Conservation (phyloP, 2,888 invertebrate species). For the Phengaris alcon region DNA sequence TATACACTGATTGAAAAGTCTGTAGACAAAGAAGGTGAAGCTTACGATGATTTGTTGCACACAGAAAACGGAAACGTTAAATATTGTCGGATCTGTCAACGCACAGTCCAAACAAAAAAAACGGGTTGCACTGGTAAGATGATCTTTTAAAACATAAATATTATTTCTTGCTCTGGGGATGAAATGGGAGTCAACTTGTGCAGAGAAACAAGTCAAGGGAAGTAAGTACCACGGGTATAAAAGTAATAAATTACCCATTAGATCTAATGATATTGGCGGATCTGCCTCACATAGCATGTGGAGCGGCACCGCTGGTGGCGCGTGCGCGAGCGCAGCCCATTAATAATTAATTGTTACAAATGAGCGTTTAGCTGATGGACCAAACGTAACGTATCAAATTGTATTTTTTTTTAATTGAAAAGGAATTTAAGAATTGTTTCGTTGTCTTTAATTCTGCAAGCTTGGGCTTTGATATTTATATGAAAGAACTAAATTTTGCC, state of each 20-base stretch:
- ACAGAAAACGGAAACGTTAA: too few relatives aligned
- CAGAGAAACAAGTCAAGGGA: background rate
- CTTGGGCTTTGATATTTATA: too few relatives aligned
- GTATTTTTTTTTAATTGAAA: background rate
- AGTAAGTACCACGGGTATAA: background rate
- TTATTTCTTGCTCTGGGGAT: too few relatives aligned
- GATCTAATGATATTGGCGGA: background rate
- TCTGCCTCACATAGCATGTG: background rate
- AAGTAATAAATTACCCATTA: background rate
- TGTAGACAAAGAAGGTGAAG: background rate
- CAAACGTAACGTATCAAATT: background rate
- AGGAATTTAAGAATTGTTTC: background rate
- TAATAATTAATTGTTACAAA: conserved; percentile 11
- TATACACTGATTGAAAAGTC: background rate
- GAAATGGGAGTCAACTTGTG: too few relatives aligned
- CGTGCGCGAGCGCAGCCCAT: conserved; percentile 6
- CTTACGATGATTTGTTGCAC: too few relatives aligned
- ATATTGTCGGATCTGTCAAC: too few relatives aligned
- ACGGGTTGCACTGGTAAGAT: too few relatives aligned
- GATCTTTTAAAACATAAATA: too few relatives aligned
- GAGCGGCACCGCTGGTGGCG: conserved; percentile 8
- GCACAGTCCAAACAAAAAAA: too few relatives aligned
- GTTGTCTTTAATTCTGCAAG: too few relatives aligned
- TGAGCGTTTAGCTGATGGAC: conserved; percentile 18
- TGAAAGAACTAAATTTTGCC: too few relatives aligned